These are phyloP conservation scores for Synodontis membranacea DNA, from an alignment of 2,113 vertebrate genomes.

Conservation along the genomic window DNA sequence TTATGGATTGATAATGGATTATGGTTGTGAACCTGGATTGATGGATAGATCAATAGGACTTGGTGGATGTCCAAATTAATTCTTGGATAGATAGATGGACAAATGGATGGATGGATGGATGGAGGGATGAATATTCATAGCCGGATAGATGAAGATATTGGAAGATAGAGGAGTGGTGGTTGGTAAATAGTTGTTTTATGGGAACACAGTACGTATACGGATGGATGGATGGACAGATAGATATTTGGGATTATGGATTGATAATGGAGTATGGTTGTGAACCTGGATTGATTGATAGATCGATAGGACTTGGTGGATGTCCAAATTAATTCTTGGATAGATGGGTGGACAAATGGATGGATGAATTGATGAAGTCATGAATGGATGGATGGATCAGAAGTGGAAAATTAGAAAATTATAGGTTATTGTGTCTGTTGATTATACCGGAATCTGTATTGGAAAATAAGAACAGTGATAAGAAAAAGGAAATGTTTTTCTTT, in stretches of 20 bases:
- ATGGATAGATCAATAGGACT: background rate
- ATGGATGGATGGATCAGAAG: background rate
- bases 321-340: background rate
- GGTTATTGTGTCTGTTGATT: background rate
- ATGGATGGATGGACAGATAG: background rate
- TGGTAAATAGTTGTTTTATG: no score
- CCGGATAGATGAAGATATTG: background rate
- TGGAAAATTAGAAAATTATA: background rate
- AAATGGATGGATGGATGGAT: background rate
- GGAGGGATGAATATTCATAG: background rate
- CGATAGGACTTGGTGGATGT: background rate
- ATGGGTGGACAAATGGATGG: background rate
- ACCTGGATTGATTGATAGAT: background rate
- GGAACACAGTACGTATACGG: no score
- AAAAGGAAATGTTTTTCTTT: background rate
- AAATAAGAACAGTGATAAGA: background rate
- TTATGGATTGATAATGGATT: background rate
- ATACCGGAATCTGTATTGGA: background rate
- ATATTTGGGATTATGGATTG: background rate
- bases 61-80: background rate
- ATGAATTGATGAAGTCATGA: background rate
- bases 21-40: background rate
- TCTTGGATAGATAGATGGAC: background rate
- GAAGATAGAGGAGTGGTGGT: no score
- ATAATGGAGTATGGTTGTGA: background rate